phyloP scores from a whole-genome alignment of 2,113 vertebrate species.

The Epinephelus lanceolatus region DNA sequence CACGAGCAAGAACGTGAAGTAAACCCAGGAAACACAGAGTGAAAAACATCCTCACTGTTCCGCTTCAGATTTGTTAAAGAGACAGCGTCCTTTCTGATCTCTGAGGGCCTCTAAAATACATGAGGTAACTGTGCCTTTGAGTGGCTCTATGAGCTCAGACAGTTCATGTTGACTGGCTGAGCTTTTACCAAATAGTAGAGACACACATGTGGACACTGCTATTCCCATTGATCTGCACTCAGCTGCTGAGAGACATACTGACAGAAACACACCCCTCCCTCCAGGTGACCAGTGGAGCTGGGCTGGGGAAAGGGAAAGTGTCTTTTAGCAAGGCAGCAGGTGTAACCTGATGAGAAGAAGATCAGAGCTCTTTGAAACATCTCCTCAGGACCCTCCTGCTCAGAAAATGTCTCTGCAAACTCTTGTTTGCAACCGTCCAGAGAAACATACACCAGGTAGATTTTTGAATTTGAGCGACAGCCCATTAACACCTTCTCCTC shows the following conservation, averaged over 20 bases:
- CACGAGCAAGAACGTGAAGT: not conserved
- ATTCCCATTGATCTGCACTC: constrained; percentile 21
- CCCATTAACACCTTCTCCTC: constrained; percentile 70
- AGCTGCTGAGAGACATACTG: constrained; percentile 71
- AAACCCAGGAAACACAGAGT: not conserved
- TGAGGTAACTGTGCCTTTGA: not conserved
- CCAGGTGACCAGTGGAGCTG: constrained; percentile 49
- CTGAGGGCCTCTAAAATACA: not conserved
- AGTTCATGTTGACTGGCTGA: not conserved
- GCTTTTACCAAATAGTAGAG: not conserved
- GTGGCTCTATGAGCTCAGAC: not conserved
- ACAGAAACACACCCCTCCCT: constrained; percentile 77
- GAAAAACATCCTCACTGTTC: not conserved
- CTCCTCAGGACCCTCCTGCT: constrained; percentile 19
- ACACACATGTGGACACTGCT: not conserved
- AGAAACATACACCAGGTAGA: constrained; percentile 70
- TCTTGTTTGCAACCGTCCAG: constrained; percentile 52
- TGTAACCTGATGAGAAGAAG: constrained; percentile 71
- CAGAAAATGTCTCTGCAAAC: constrained; percentile 63
- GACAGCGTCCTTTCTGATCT: not conserved
- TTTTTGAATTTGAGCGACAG: constrained; percentile 54
- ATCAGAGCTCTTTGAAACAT: constrained; percentile 66
- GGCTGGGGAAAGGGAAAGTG: constrained; percentile 54
- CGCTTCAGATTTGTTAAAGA: not conserved
- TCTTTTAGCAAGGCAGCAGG: constrained; percentile 70